Percentiles rank a stretch among this genome's conserved stretches.
These are phyloP conservation scores for Euspilapteryx auroguttella DNA, from an alignment of 2,888 invertebrate genomes.

Conservation along the genomic window DNA sequence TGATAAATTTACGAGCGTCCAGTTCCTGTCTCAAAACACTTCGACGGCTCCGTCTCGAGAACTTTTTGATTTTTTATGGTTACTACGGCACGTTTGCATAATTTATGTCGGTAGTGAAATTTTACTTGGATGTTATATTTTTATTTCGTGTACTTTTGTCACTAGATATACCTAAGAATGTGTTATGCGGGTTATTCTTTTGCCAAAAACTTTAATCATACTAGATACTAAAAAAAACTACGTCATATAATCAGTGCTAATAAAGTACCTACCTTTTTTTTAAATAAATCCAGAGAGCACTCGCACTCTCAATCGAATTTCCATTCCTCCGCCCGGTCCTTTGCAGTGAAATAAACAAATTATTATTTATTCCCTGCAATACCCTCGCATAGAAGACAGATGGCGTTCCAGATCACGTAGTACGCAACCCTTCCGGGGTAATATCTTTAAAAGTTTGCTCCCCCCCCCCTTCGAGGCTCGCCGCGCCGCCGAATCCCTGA, in stretches of 20 bases:
- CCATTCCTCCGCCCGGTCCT: no score
- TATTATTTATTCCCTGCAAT: conserved; percentile 22
- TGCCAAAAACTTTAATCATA: no score
- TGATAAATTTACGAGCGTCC: conserved; percentile 56
- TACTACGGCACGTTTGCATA: conserved; percentile 46
- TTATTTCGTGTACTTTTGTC: no score
- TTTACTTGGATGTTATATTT: no score
- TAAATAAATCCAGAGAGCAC: no score
- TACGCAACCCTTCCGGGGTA: conserved; percentile 52
- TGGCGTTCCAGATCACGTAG: conserved; percentile 46
- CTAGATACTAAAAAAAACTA: no score
- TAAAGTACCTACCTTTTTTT: no score
- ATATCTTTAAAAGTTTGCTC: conserved; percentile 58
- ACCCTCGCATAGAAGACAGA: conserved; percentile 34
- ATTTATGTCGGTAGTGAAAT: conserved; percentile 22
- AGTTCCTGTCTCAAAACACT: conserved; percentile 41
- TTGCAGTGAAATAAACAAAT: not conserved
- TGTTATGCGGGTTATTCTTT: no score
- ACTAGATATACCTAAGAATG: no score
- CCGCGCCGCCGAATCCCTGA: conserved; percentile 26
- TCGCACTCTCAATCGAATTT: no score
- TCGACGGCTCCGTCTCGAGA: conserved; percentile 22
- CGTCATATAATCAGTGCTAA: no score
- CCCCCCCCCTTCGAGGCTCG: conserved; percentile 19
- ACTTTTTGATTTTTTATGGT: conserved; percentile 48